A percentile compares a stretch with the other conserved stretches of the same genome.
These are phyloP conservation scores for Lasioglossum albipes DNA, from an alignment of 1,140 invertebrate species.

Conservation along the genomic window DNA sequence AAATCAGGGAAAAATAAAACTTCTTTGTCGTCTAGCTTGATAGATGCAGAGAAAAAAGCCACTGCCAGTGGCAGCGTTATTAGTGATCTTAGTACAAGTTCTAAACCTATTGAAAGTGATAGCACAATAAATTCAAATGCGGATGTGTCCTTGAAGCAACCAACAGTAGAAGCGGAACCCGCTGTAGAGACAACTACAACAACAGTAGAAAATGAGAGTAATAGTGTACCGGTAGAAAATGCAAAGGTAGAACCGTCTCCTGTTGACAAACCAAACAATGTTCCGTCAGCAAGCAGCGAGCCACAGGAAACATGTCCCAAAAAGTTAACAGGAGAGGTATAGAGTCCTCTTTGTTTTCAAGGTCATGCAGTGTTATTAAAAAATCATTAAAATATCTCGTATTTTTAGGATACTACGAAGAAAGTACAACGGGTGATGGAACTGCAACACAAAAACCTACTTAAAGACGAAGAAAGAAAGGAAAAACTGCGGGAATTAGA, in stretches of 20 bases:
- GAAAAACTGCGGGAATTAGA: slow-evolving; percentile 86
- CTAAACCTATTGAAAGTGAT: slow-evolving; percentile 18
- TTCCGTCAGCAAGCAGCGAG: slow-evolving; percentile 13
- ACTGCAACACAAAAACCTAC: slow-evolving; percentile 80
- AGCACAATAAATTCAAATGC: slow-evolving; percentile 20
- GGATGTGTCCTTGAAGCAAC: slow-evolving; percentile 79
- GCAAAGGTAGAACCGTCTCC: slow-evolving; percentile 82
- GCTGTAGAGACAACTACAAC: slow-evolving; percentile 77
- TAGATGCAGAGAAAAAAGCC: slow-evolving; percentile 66
- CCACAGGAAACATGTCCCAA: slow-evolving; percentile 13
- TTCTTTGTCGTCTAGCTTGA: slow-evolving; percentile 59
- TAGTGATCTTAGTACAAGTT: slow-evolving; percentile 13
- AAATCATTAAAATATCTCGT: background rate
- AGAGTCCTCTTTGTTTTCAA: background rate
- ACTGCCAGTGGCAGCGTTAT: background rate
- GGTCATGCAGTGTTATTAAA: background rate
- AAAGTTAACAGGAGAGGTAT: slow-evolving; percentile 46
- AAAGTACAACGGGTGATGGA: slow-evolving; percentile 82
- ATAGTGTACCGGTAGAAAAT: slow-evolving; percentile 85
- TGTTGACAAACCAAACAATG: slow-evolving; percentile 20
- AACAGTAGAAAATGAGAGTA: slow-evolving; percentile 89
- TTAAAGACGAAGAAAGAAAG: slow-evolving; percentile 84
- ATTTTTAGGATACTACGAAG: slow-evolving; percentile 74
- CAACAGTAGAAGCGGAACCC: slow-evolving; percentile 83
- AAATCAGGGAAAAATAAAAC: slow-evolving; percentile 69